These are phyloP conservation scores for Rhyzopertha dominica DNA, from an alignment of 1,140 invertebrate genomes.

Conservation along the genomic window DNA sequence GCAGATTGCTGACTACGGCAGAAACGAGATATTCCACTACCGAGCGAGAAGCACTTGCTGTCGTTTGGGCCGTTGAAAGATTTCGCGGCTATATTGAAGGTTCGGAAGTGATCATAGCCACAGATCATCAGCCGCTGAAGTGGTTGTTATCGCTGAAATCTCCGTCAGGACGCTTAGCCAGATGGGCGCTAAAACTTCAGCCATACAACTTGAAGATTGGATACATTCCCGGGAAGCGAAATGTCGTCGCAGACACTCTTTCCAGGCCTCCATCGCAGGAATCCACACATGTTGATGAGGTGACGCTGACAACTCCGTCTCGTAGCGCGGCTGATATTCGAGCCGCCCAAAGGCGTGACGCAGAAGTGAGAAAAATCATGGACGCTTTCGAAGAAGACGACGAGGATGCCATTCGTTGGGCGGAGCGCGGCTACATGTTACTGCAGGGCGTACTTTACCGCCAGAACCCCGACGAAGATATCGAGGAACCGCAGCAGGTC, in stretches of 20 bases:
- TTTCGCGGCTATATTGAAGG: slow-evolving; percentile 32
- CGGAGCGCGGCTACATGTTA: slow-evolving; percentile 25
- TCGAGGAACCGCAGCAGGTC: slow-evolving; percentile 29
- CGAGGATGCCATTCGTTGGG: slow-evolving; percentile 17
- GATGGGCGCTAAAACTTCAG: slow-evolving; percentile 28
- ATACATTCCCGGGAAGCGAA: slow-evolving; percentile 21
- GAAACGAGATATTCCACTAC: no score
- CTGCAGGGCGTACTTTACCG: slow-evolving; percentile 36
- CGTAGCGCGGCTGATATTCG: slow-evolving; percentile 17
- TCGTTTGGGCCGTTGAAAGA: slow-evolving; percentile 40
- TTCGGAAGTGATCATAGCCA: slow-evolving; percentile 38
- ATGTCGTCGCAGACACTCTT: slow-evolving; percentile 19
- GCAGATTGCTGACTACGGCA: no score
- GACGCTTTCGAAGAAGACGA: not conserved
- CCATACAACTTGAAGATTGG: slow-evolving; percentile 20
- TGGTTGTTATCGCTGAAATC: slow-evolving; percentile 29
- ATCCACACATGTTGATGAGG: no score
- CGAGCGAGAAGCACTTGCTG: slow-evolving; percentile 43
- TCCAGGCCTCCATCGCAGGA: no score
- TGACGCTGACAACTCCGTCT: slow-evolving; percentile 9
- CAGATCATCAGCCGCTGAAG: slow-evolving; percentile 29
- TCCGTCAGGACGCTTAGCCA: slow-evolving; percentile 29
- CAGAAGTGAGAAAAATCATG: slow-evolving; percentile 8
- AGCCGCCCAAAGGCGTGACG: slow-evolving; percentile 17
- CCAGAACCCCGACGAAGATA: slow-evolving; percentile 26